Evolutionary conservation across 2,113 vertebrate species (phyloP), one percentile per base, ranked within the genome.

Genomic region (Odocoileus virginianus): DNA sequence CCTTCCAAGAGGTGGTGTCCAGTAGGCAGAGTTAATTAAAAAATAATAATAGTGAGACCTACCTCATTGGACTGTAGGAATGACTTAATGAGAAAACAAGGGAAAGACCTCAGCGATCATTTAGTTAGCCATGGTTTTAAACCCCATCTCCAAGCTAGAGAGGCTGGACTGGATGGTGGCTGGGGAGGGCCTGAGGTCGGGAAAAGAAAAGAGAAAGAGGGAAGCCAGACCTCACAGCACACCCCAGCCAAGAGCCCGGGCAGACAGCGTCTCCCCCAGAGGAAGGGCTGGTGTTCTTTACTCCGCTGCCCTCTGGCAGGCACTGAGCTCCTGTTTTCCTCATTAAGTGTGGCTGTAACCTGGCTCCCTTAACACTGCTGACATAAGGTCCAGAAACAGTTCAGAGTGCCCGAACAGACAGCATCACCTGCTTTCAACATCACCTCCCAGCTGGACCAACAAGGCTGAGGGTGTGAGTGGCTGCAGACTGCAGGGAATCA

Each of bases 221-320:
- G 89, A 91, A 96, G 96, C 91, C 91, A 79, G 43, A 45, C 92
- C 91, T 96, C 84, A 78, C 30, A 54, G 86, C 28, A 30, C 6
- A 0, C 1, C 0, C 54, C 33, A n/a, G 97, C 98, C 97, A 83
- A 84, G 45, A 91, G 95, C 78, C 83, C 19, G 16, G 57, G 87
- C 88, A 96, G 94, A 94, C 95, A 30, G 95, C 2, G 28, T 61
- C 95, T 96, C 67, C 94, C 91, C 36, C 2, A 7, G 86, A 74
- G 94, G 67, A 88, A 36, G 55, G 90, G 58, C 94, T 60, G 89
- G 55, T 50, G 85, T 64, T 93, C 88, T 55, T 30, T 0, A 2
- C 94, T 74, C 95, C 3, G 2, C 36, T 83, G 89, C 81, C 50
- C 95, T 76, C 91, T 95, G 96, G 97, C 97, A 97, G 95, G 74